phyloP scores from a whole-genome alignment of 2,113 vertebrate species.

The Talpa occidentalis region DNA sequence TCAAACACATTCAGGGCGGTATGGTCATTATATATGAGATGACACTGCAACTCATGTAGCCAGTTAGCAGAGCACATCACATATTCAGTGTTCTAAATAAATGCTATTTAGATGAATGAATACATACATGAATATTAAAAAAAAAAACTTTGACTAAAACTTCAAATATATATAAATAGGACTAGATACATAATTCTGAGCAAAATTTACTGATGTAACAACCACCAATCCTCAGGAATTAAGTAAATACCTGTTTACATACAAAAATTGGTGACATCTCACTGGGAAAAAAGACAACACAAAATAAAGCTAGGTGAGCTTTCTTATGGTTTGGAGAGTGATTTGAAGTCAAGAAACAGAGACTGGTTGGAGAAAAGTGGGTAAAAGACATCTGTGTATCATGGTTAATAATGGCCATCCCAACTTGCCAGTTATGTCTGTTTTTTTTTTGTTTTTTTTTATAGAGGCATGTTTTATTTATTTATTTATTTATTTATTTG shows the following conservation, averaged over 20 bases:
- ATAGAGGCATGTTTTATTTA: no score
- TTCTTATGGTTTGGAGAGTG: neutral
- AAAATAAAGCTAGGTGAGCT: neutral
- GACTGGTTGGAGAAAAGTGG: neutral
- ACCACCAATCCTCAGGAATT: neutral
- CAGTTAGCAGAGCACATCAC: neutral
- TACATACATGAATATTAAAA: neutral
- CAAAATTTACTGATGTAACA: neutral
- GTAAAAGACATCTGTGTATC: neutral
- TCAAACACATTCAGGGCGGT: neutral
- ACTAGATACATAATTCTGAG: neutral
- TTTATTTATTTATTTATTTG: neutral
- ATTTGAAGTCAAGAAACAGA: neutral
- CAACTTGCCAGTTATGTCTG: neutral
- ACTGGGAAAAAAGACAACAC: neutral
- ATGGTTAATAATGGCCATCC: neutral
- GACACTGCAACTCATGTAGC: neutral
- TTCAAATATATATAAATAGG: neutral
- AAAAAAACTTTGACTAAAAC: neutral
- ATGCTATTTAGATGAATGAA: neutral
- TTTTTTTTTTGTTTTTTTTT: no score
- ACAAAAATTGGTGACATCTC: neutral
- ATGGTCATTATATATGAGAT: neutral
- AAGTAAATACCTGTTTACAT: neutral
- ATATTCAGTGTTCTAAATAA: neutral